Evolutionary conservation across 2,113 vertebrate genomes (phyloP), one percentile per base, ranked within the genome.

Genomic region (Plestiodon gilberti): DNA sequence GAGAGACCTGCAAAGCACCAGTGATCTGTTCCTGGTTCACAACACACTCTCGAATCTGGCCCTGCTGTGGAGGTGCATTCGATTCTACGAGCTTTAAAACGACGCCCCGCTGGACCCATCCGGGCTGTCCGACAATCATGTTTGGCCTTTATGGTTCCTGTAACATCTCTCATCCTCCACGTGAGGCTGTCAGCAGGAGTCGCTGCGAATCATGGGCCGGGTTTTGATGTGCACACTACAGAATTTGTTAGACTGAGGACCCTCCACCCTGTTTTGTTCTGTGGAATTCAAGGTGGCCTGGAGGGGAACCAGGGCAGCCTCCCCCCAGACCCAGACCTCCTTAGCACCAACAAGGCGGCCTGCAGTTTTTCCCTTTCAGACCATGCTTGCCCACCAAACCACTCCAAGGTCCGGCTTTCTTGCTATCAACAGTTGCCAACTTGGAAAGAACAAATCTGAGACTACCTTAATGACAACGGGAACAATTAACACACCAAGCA

Each of bases 31-130:
- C 1, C n/a, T 22, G 1, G 3, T 78, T 82, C 30, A 84, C 40
- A 40, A 48, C 14, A 28, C 15, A 76, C 28, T 55, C 59, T 48
- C 6, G 18, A 6, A 43, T 61, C 22, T 38, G 67, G 43, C 73
- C 67, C 52, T 52, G 55, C 17, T 11, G 3, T 1, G 13, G 77
- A 87, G 61, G 57, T 78, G 38, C 61, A 48, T 0, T 35, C 43
- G 14, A 76, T 33, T 82, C 14, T 5, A 30, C 23, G 62, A 64
- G 1, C 1, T 55, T 48, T 23, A 76, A 9, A 0, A 6, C 4
- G 0, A 9, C 10, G 17, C 83, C n/a, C 25, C 30, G 20, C 17
- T 67, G 52, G 9, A 62, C 0, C 0, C 40, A n/a, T 0, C 0
- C 0, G 55, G 65, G 82, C 61, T 15, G 65, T 48, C 43, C 17